These are phyloP conservation scores for Oscheius myriophilus DNA, from an alignment of 2,888 invertebrate species.

Conservation along the genomic window DNA sequence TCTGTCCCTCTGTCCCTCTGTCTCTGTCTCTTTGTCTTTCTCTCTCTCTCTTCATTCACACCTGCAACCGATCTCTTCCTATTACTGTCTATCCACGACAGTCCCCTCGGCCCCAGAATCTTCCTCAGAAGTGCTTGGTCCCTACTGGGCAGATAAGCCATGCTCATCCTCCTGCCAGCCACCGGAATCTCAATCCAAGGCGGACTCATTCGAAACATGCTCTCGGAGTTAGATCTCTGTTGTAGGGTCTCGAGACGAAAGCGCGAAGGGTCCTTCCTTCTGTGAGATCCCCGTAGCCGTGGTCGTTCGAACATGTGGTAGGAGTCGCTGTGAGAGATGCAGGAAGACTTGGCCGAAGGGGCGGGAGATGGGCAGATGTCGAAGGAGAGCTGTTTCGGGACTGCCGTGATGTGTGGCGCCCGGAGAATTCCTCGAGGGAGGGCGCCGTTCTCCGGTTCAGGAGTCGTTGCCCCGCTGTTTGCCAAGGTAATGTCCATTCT, in stretches of 20 bases:
- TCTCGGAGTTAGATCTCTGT: constrained; percentile 51
- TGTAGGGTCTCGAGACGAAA: constrained; percentile 43
- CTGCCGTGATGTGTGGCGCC: constrained; percentile 36
- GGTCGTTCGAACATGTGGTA: constrained; percentile 50
- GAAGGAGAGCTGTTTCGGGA: constrained; percentile 51
- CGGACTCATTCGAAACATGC: constrained; percentile 47
- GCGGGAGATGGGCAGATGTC: constrained; percentile 46
- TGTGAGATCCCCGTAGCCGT: constrained; percentile 4
- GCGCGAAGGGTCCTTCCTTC: constrained; percentile 38
- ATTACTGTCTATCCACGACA: constrained; percentile 34
- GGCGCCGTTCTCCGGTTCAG: constrained; percentile 31
- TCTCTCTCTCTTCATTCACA: neutral
- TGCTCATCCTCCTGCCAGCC: constrained; percentile 44
- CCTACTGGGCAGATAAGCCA: constrained; percentile 54
- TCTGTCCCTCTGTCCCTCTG: too few relatives aligned
- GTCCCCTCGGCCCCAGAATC: constrained; percentile 63
- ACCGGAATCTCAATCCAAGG: constrained; percentile 38
- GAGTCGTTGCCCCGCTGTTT: constrained; percentile 26
- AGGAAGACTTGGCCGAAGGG: constrained; percentile 37
- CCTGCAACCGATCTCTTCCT: constrained; percentile 27
- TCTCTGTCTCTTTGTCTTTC: neutral
- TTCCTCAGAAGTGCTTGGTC: constrained; percentile 61
- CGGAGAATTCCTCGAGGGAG: constrained; percentile 33
- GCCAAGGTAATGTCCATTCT: constrained; percentile 32
- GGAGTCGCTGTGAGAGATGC: constrained; percentile 37